phyloP scores from a whole-genome alignment of 2,888 invertebrate genomes.

The Tubulanus polymorphus region DNA sequence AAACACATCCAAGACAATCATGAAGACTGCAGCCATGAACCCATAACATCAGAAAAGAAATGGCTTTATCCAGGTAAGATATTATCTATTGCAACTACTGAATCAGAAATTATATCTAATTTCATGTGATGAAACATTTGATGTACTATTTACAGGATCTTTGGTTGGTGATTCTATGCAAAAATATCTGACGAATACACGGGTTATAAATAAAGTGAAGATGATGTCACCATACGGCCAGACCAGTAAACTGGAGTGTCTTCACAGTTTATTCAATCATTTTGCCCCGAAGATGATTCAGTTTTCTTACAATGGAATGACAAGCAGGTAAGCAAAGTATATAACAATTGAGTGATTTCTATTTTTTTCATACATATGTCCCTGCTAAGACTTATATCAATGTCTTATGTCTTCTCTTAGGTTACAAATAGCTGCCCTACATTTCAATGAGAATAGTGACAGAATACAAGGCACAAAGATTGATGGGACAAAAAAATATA shows the following conservation, averaged over 20 bases:
- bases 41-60: conserved; percentile 2
- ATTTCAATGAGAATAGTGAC: conserved; percentile 14
- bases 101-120: too few species aligned
- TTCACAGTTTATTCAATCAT: conserved; percentile 14
- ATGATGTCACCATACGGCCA: conserved; percentile 13
- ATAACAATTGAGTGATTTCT: too few species aligned
- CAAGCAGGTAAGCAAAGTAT: conserved; percentile 15
- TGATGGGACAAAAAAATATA: too few species aligned
- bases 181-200: conserved; percentile 2
- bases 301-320: conserved; percentile 9
- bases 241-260: conserved; percentile 14
- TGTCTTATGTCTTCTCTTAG: conserved; percentile 1
- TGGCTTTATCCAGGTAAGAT: conserved; percentile 15
- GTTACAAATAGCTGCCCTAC: conserved; percentile 12
- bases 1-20: conserved; percentile 15
- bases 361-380: too few species aligned
- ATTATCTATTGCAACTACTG: too few species aligned
- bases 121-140: too few species aligned
- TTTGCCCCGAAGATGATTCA: conserved; percentile 15
- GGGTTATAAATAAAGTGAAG: conserved; percentile 6
- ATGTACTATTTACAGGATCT: too few species aligned
- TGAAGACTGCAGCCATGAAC: too few species aligned
- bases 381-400: too few species aligned
- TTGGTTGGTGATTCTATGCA: too few species aligned
- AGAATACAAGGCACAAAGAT: too few species aligned